Evolutionary conservation across 2,888 invertebrate genomes (phyloP), one percentile per base, ranked within the genome.

Genomic region (Drosophila rellima): DNA sequence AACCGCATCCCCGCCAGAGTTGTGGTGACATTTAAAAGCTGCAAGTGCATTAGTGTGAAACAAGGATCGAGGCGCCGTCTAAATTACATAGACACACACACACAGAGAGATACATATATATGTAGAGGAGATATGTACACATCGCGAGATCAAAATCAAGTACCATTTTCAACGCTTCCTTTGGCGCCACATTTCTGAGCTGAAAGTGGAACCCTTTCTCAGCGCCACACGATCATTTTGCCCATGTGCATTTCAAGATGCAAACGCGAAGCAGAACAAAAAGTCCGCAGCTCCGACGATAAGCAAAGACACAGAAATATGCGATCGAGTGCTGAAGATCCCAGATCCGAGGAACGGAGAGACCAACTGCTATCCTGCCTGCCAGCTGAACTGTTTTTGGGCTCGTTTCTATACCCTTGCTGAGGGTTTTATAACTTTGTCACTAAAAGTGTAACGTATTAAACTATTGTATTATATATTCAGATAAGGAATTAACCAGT

Each of bases 41-140:
- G 86, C 89, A 82, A 89, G 82, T 87, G 88, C 91, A 89, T 89
- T 90, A 90, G 88, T 82, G 88, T 78, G 87, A 90, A 86, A 90
- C 91, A 91, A 79, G 90, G 82, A 78, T 82, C 71, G 80, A 90
- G 91, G 91, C 92, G 91, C 91, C 92, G 90, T 90, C 91, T 91
- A 89, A 91, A 91, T 89, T 90, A 90, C 89, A 77, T 63, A 67
- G 69, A 71, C 54, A 76, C 63, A 67, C 42, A 68, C 17, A 55
- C 54, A 42, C 15, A 52, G 23, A 37, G 18, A 47, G 51, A 56
- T 55, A 26, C 37, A 40, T 37, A 33, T n/a, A 17, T 13, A 42
- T n/a, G n/a, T n/a, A n/a, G n/a, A 29, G 39, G 10, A 54, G 20
- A 60, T 17, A 52, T 31, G 51, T 29, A 39, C 51, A 55, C 78